Base-by-base conservation (phyloP, 1,140 invertebrate species). In the Probaryconus sp. region DNA sequence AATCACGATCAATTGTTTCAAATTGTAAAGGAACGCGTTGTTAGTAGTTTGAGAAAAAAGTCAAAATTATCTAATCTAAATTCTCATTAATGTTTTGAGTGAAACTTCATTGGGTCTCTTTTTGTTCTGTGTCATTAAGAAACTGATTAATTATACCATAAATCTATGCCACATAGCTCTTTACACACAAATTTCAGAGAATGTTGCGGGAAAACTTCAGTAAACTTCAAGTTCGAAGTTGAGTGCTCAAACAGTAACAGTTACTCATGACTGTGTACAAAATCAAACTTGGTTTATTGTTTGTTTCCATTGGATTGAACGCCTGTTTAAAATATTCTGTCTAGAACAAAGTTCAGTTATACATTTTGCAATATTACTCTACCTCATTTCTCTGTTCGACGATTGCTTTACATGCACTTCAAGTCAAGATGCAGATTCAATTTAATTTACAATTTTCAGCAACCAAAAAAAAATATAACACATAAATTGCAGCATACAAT, bases 251-350 rank as follows among this genome's bases (percentile, higher is more conserved):
- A 30, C 10, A 20, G 7, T 33, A 50, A 10, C 45, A 48, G 11
- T 30, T 5, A 9, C 24, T 16, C 28, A 16, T 17, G 45, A 33
- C 3, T 50, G 33, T 50, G 31, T 50, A 16, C 45, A n/a, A 18
- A 50, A 50, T 50, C 6, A 31, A 50, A 50, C 45, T 50, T 50
- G 13, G 13, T 16, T 50, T 20, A 33, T 33, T 42, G 21, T 42
- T 42, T 42, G 38, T 18, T 6, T 14, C 16, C 5, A 14, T 38
- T 1, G 3, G 5, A n/a, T 14, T 10, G 9, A 0, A 38, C 13
- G 4, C 16, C 33, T 14, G 3, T 13, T 38, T 13, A 14, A 5
- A 14, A 14, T 4, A 14, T 38, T 2, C 16, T 14, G 13, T 38
- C 1, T 9, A 4, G 14, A 4, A 28, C 21, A 4, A 14, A 14